These are phyloP conservation scores for Acutogordius australiensis DNA, from an alignment of 2,888 invertebrate species.

Conservation along the genomic window DNA sequence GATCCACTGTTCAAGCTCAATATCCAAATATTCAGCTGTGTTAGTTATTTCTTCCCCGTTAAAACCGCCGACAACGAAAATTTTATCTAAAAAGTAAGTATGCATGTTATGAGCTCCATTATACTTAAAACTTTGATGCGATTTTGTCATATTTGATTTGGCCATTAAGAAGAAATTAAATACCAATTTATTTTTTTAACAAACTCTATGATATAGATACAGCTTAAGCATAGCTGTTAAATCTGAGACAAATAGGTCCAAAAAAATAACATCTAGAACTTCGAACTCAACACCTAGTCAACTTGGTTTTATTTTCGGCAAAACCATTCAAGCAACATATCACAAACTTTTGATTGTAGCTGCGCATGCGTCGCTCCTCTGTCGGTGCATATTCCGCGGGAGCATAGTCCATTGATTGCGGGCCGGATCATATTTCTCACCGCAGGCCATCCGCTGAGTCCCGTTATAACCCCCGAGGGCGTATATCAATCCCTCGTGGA, in stretches of 20 bases:
- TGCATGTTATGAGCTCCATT: too few species aligned
- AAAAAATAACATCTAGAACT: too few species aligned
- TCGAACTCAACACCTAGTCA: too few species aligned
- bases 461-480: conserved; percentile 67
- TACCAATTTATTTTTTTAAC: too few species aligned
- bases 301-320: too few species aligned
- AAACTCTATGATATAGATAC: too few species aligned
- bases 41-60: conserved; percentile 44
- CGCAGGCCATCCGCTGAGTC: not conserved
- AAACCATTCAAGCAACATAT: too few species aligned
- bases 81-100: conserved; percentile 11
- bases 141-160: too few species aligned
- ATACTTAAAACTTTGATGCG: too few species aligned
- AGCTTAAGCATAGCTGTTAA: too few species aligned
- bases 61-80: conserved; percentile 40
- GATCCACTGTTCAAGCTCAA: conserved; percentile 40
- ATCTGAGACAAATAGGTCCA: too few species aligned
- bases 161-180: too few species aligned
- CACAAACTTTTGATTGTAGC: conserved; percentile 13
- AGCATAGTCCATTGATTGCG: not conserved
- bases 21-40: conserved; percentile 44
- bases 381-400: not conserved
- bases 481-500: conserved; percentile 43
- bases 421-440: not conserved
- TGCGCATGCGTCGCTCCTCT: conserved; percentile 5